Base-by-base conservation (phyloP, 2,888 invertebrate species). In the Drosophila prostipennis region DNA sequence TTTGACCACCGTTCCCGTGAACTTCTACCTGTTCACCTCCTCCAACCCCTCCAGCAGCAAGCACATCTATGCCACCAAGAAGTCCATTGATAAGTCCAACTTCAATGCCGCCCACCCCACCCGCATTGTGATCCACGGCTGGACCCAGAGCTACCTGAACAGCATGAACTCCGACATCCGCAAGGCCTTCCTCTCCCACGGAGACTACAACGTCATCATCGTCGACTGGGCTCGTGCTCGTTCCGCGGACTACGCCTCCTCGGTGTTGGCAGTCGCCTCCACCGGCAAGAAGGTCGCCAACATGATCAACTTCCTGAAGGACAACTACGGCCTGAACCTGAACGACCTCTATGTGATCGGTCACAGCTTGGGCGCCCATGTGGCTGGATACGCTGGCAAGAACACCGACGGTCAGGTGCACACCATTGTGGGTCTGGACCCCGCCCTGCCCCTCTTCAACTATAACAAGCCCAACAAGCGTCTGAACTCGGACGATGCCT, bases 341-440 rank as follows among this genome's bases (percentile, higher is more conserved):
- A 7, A 93, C 91, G 2, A 90, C 91, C 74, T 94, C 91, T 89
- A 93, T 92, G 59, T 91, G 3, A 93, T 94, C 57, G 94, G 94
- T 0, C 94, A 94, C 76, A 94, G 94, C 59, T 91, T 94, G 57
- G 94, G 94, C 0, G 94, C 94, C 1, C 94, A 94, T 77, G 94
- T 94, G 0, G 93, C 94, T 10, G 94, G 94, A 1, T 93, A 93
- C 49, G 93, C 94, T 13, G 94, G 94, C 4, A 94, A 94, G 76
- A 93, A 92, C 77, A 92, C 91, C 51, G 80, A 93, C 73, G 94
- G 93, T 26, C 92, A 93, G 42, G 93, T 94, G 53, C 93, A 94
- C 80, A 93, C 93, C 14, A 94, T 94, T 43, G 93, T 94, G 74
- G 94, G 91, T 39, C 76, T 91, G 63, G 91, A 92, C 71, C 91